Evolutionary conservation across 1,140 invertebrate genomes (phyloP).

Genomic region (Ceratina japonica): DNA sequence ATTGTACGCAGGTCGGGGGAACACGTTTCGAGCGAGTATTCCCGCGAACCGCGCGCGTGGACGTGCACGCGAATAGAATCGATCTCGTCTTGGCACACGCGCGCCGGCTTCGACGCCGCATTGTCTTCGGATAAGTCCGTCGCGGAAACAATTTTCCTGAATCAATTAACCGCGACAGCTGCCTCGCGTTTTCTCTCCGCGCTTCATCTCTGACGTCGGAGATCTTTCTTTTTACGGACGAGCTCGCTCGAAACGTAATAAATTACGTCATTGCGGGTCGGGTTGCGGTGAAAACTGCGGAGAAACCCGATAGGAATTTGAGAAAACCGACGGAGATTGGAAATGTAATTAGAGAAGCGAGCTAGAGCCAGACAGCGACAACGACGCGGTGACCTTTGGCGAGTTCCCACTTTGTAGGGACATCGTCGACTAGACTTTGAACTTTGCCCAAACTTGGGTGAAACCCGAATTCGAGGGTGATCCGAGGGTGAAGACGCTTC

Average conservation of each 20-base stretch:
- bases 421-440: conserved; percentile 39
- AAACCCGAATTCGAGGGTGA: conserved; percentile 51
- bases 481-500: conserved; percentile 67
- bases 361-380: too few species aligned
- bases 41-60: conserved; percentile 1
- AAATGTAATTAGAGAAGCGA: not conserved
- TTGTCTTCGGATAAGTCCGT: not conserved
- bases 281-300: too few species aligned
- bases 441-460: conserved; percentile 45
- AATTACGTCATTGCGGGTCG: too few species aligned
- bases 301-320: too few species aligned
- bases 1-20: not conserved
- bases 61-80: not conserved
- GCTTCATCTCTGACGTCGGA: too few species aligned
- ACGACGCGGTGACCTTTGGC: conserved; percentile 32
- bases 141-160: not conserved
- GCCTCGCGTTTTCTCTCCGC: not conserved
- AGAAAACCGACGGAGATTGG: not conserved
- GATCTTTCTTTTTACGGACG: not conserved
- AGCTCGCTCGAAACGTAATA: too few species aligned
- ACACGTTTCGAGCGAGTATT: conserved; percentile 32
- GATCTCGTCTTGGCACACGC: not conserved
- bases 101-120: not conserved
- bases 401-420: conserved; percentile 38
- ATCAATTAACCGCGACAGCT: not conserved